Conservation (phyloP, 2,797 vertebrate species). For the Merluccius polli region DNA sequence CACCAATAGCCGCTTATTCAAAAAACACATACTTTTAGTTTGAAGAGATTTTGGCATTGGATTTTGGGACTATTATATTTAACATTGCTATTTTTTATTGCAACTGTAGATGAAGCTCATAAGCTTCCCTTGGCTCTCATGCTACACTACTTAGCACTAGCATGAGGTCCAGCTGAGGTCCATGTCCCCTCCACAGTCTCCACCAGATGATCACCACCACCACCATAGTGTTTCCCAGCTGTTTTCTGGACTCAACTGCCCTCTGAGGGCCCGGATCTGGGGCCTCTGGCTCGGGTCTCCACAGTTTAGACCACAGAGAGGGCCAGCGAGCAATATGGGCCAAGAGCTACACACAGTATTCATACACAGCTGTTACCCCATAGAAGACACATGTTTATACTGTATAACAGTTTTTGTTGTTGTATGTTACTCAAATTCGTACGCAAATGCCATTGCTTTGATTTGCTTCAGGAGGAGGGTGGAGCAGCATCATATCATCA, state of each 20-base stretch:
- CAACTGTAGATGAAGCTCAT: too few species aligned
- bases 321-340: neutral
- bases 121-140: too few species aligned
- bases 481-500: constrained; percentile 55
- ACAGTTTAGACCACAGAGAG: too few species aligned
- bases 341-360: too few species aligned
- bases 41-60: too few species aligned
- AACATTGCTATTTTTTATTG: too few species aligned
- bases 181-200: constrained; percentile 31
- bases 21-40: neutral
- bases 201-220: constrained; percentile 53
- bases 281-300: neutral
- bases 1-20: neutral
- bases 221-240: constrained; percentile 10
- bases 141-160: too few species aligned
- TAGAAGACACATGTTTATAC: neutral
- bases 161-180: constrained; percentile 54
- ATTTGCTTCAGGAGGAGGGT: constrained; percentile 42
- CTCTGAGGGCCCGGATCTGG: constrained; percentile 42
- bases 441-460: constrained; percentile 27
- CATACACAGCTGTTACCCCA: constrained; percentile 30
- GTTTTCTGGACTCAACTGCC: constrained; percentile 23
- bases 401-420: constrained; percentile 15
- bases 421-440: constrained; percentile 21
- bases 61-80: too few species aligned